These are phyloP conservation scores for Endotricha flammealis DNA, from an alignment of 2,888 invertebrate species.

Conservation along the genomic window DNA sequence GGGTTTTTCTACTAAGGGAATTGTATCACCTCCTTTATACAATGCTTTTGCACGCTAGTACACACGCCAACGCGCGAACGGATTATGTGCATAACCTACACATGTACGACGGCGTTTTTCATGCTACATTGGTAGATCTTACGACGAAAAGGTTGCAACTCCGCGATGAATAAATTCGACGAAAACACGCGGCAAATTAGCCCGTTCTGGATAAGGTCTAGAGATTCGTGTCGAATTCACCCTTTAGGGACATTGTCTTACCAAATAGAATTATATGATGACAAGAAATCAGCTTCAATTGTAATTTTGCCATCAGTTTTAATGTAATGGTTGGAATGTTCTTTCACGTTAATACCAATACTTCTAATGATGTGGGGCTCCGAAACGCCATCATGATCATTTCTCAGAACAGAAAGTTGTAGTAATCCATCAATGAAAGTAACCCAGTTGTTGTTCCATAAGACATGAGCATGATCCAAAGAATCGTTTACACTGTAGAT, in stretches of 20 bases:
- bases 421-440: constrained; percentile 89
- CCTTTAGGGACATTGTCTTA: too few species aligned
- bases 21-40: too few species aligned
- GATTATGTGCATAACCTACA: too few species aligned
- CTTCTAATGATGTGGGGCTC: constrained; percentile 72
- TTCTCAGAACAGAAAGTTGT: constrained; percentile 84
- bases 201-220: too few species aligned
- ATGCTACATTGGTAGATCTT: too few species aligned
- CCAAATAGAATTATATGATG: constrained; percentile 29
- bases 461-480: constrained; percentile 45
- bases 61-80: too few species aligned
- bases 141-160: too few species aligned
- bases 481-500: constrained; percentile 32
- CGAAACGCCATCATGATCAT: constrained; percentile 77
- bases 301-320: constrained; percentile 14
- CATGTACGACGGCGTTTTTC: neutral
- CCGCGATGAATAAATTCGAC: neutral
- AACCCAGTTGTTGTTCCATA: constrained; percentile 88
- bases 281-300: constrained; percentile 25
- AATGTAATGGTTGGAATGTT: constrained; percentile 21
- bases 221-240: too few species aligned
- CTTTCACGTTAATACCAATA: constrained; percentile 32
- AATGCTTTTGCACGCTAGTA: too few species aligned
- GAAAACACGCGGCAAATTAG: too few species aligned
- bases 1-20: too few species aligned